Base-by-base conservation (phyloP, 2,113 vertebrate species). In the Ailurus styani region DNA sequence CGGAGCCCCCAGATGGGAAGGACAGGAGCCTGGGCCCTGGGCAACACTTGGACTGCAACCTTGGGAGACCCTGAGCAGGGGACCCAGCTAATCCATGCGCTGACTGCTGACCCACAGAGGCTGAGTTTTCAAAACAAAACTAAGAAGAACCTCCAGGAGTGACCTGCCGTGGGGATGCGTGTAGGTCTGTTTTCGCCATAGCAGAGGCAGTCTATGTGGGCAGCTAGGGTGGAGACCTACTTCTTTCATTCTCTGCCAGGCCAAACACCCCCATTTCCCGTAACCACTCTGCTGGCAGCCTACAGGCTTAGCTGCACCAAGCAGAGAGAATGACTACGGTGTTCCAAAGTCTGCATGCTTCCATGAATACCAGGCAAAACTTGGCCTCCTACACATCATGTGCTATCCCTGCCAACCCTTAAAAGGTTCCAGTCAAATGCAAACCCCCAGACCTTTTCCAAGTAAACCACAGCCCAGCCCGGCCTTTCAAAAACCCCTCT, bases 131-230 rank as follows among this genome's bases (percentile, higher is more conserved):
- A 68, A 97, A 42, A 87, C 7, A 55, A 77, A 90, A n/a, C 14
- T 0, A 73, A 37, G 68, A 23, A 60, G 37, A 79, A 73, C 10
- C 34, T 89, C 72, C 3, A 1, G n/a, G 54, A 14, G 40, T n/a
- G 57, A 57, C 2, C 34, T 52, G 50, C 45, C 1, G 2, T 15
- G 7, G 4, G 25, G 17, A 0, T 29, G 6, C 14, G 14, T 29
- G 52, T 37, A 27, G 37, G 60, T 18, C 8, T n/a, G 75, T 88
- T 75, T 20, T 21, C 75, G 14, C 37, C 4, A 45, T 0, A 42
- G 83, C 3, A 55, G 47, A 93, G 29, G 37, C 6, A 3, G 27
- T 20, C n/a, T 73, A 34, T 3, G 13, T 15, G 4, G 64, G 45
- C 57, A 70, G 37, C 42, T 21, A 12, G 60, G 52, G 40, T 50